Percentiles rank a stretch among this genome's conserved stretches.
Conservation (phyloP, 1,140 invertebrate species). For the Chymomyza costata region DNA sequence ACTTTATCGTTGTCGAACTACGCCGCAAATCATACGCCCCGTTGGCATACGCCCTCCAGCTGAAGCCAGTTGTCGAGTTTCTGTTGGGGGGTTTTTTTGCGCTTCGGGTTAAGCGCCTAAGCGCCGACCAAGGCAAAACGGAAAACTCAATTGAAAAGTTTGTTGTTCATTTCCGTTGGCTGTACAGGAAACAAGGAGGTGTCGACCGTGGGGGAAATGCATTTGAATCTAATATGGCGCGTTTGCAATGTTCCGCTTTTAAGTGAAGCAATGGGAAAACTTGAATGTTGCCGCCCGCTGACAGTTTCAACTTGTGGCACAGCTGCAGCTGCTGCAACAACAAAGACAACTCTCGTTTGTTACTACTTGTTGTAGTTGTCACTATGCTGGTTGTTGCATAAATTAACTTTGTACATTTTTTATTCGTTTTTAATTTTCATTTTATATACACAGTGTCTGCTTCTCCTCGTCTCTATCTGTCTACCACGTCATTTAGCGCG, state of each 20-base stretch:
- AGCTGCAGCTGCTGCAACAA: constrained; percentile 28
- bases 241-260: constrained; percentile 54
- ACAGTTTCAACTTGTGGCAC: constrained; percentile 31
- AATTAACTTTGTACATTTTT: constrained; percentile 57
- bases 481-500: constrained; percentile 48
- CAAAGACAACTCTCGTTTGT: neutral
- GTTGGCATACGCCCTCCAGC: neutral
- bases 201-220: constrained; percentile 56
- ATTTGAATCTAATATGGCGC: constrained; percentile 65
- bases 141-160: constrained; percentile 66
- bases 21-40: constrained; percentile 1
- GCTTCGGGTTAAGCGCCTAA: neutral
- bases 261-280: constrained; percentile 7
- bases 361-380: neutral
- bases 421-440: constrained; percentile 54
- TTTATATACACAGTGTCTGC: constrained; percentile 25
- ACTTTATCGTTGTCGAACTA: constrained; percentile 39
- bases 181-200: constrained; percentile 48
- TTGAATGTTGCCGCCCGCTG: constrained; percentile 22
- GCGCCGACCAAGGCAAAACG: constrained; percentile 17
- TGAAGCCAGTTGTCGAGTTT: neutral
- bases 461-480: constrained; percentile 6
- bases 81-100: neutral
- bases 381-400: constrained; percentile 35
- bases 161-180: constrained; percentile 56